phyloP scores from a whole-genome alignment of 2,888 invertebrate genomes.

The Trichopria drosophilae region DNA sequence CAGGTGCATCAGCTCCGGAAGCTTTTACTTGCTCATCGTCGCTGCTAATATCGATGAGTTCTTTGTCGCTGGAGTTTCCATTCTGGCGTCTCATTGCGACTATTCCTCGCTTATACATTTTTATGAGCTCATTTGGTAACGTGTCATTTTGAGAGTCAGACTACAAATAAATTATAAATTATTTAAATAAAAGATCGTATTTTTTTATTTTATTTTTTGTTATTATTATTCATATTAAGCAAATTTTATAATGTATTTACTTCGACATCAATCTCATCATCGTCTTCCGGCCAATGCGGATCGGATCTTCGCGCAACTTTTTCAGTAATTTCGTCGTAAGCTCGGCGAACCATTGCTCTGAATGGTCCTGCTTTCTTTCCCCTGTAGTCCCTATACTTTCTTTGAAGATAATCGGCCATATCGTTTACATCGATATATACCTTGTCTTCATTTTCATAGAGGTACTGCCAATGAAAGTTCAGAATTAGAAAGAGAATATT shows the following conservation, averaged over 20 bases:
- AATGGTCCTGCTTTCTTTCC: constrained; percentile 81
- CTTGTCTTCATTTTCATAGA: constrained; percentile 79
- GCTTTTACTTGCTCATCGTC: constrained; percentile 62
- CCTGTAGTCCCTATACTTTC: constrained; percentile 75
- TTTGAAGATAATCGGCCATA: constrained; percentile 80
- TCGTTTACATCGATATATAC: constrained; percentile 80
- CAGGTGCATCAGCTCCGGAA: background rate
- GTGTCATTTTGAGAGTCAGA: constrained; percentile 47
- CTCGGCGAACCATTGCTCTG: constrained; percentile 68
- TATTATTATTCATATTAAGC: constrained; percentile 13
- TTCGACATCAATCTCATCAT: constrained; percentile 56
- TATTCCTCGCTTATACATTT: constrained; percentile 59
- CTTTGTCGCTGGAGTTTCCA: constrained; percentile 65
- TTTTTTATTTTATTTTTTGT: no score
- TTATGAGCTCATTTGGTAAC: constrained; percentile 58
- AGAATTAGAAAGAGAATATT: no score
- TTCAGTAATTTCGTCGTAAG: constrained; percentile 71
- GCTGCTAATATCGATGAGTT: constrained; percentile 79
- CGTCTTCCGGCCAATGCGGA: constrained; percentile 62
- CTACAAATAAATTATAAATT: constrained; percentile 38
- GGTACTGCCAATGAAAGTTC: constrained; percentile 73
- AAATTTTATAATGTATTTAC: constrained; percentile 42
- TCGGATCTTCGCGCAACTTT: constrained; percentile 45
- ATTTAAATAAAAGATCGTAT: no score
- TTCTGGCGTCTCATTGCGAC: constrained; percentile 44